Conservation (phyloP, 2,797 vertebrate genomes). For the Calcarius lapponicus region DNA sequence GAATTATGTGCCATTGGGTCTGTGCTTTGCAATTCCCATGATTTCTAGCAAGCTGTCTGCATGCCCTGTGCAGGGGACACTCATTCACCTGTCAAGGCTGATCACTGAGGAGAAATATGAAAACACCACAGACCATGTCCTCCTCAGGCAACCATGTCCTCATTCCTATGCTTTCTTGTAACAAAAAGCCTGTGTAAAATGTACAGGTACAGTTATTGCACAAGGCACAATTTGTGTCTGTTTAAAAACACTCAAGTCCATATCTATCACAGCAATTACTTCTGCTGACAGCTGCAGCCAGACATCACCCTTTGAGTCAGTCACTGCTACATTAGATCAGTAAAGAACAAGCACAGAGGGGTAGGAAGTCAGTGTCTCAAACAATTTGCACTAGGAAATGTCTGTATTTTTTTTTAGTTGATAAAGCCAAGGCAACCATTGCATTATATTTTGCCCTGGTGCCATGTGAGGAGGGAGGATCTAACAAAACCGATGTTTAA, state of each 20-base stretch:
- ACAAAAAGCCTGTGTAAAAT: neutral
- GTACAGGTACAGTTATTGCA: neutral
- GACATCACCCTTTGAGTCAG: neutral
- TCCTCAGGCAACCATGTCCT: neutral
- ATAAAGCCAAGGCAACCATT: neutral
- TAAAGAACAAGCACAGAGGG: neutral
- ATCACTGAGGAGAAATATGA: neutral
- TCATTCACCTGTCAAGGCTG: neutral
- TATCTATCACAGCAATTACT: neutral
- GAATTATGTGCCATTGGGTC: neutral
- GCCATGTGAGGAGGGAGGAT: neutral
- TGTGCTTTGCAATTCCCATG: neutral
- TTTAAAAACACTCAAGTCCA: neutral
- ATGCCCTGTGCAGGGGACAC: neutral
- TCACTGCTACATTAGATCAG: neutral
- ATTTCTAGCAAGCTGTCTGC: neutral
- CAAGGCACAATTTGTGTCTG: neutral
- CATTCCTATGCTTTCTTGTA: neutral
- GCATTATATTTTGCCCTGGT: neutral
- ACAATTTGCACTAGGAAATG: neutral
- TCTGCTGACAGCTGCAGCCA: neutral
- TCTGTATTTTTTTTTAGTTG: neutral
- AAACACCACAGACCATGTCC: neutral
- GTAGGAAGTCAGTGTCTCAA: neutral
- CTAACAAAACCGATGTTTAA: neutral